Conservation (phyloP, 2,888 invertebrate species). For the Ophioninae sp. region DNA sequence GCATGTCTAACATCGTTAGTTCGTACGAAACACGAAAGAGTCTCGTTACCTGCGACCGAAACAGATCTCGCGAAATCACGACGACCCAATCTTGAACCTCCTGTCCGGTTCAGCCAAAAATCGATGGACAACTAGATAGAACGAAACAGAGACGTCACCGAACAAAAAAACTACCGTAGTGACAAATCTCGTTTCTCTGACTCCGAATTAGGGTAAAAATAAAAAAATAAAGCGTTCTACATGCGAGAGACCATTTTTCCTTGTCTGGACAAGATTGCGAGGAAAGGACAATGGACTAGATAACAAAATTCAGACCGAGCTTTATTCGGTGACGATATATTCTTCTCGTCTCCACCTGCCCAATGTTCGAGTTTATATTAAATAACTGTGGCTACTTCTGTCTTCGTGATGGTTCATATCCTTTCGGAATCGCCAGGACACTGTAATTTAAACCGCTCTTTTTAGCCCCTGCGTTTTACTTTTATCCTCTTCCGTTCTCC, state of each 20-base stretch:
- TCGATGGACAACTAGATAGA: conserved; percentile 32
- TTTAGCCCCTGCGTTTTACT: background rate
- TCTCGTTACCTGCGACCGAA: conserved; percentile 65
- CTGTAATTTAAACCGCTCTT: background rate
- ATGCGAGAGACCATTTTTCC: background rate
- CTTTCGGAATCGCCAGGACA: conserved; percentile 17
- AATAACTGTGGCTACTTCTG: background rate
- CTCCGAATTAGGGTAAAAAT: conserved; percentile 1
- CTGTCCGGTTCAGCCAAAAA: conserved; percentile 42
- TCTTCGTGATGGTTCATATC: conserved; percentile 6
- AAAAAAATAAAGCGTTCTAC: conserved; percentile 29
- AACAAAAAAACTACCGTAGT: conserved; percentile 2
- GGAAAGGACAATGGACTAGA: conserved; percentile 30
- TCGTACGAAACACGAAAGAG: conserved; percentile 65
- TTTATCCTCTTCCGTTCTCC: background rate
- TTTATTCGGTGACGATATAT: conserved; percentile 41
- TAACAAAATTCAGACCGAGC: conserved; percentile 37
- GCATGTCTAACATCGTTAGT: conserved; percentile 69
- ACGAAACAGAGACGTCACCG: conserved; percentile 36
- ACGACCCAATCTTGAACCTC: conserved; percentile 62
- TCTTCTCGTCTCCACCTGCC: conserved; percentile 31
- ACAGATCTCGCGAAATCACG: conserved; percentile 60
- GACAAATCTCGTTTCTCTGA: conserved; percentile 10
- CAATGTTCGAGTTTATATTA: conserved; percentile 23
- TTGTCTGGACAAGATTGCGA: conserved; percentile 26